Base-by-base conservation (phyloP, 1,140 invertebrate genomes). In the Aphis craccivora region DNA sequence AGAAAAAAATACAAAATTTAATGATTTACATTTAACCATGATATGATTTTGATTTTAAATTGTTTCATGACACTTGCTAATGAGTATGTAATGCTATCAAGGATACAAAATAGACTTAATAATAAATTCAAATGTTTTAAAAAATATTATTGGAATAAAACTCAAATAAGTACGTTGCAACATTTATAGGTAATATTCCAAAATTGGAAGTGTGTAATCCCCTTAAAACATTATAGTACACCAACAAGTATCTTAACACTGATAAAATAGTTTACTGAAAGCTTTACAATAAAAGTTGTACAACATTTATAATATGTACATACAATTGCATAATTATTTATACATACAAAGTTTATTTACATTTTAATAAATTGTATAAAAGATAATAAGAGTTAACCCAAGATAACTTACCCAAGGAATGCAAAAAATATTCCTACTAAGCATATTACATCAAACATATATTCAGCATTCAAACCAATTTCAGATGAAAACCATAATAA, bases 361-460 rank as follows among this genome's bases (percentile, higher is more conserved):
- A 43, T 86, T 45, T 84, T 43, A 43, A 86, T 45, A n/a, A n/a
- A 86, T 25, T 45, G 11, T 84, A 30, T 40, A 84, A 11, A 5
- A 45, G 22, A 40, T 43, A 84, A 84, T 76, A 14, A 76, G 9
- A 76, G 6, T 81, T 18, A 35, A 86, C 7, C 23, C 25, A 43
- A 60, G 11, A 84, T 55, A 84, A 67, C 94, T 95, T 96, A 97
- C 96, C 97, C 96, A 37, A 96, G 95, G 95, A 97, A 97, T 37
- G 97, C 96, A 25, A 98, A 94, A 48, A 97, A 93, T 43, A 96
- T 96, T 94, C 97, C 97, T 53, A 96, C 93, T n/a, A 98, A 94
- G 67, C 97, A 96, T 48, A 98, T 94, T 35, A 98, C 94, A 95
- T 98, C 97, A 95, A 98, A 95, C 95, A 97, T 97, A 94, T 97